Evolutionary conservation across 2,888 invertebrate genomes (phyloP), one percentile per base, ranked within the genome.

Genomic region (Willowsia nigromaculata): DNA sequence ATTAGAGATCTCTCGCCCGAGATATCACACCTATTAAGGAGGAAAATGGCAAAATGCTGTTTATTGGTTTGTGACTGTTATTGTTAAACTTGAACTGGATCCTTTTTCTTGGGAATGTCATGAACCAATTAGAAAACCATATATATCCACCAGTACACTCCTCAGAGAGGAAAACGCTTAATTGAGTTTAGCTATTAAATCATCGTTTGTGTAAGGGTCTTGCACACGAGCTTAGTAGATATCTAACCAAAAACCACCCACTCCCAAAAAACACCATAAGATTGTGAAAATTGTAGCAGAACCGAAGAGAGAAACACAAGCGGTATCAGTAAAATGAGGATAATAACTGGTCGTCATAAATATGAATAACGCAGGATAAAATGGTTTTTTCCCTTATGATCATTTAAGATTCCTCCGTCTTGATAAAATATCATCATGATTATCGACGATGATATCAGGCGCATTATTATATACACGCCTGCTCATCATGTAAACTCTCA

Each of bases 131-230:
- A 85, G 62, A 68, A 25, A 37, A 37, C 59, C 59, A 59, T 59
- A 59, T 25, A 30, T 68, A 27, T 68, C 68, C 22, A 33, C 22
- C 22, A 47, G 27, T 22, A 40, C 1, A 11, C 40, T 47, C 43
- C 25, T 76, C 27, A 47, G 27, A 6, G 27, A 40, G 25, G 68
- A 68, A 68, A 68, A 50, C 11, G 7, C 78, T 30, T 85, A 85
- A 85, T 85, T 85, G 85, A 78, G 85, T 80, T 78, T 30, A 30
- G 65, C 78, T 62, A 71, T 62, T 85, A 85, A 85, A 85, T 85
- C 85, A 85, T 85, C 85, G 43, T 85, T 59, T 59, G 59, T 25
- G 25, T 9, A 27, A 13, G 59, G 1, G 50, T 27, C 59, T 59
- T 59, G 22, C 13, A 27, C 1, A 71, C 43, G 22, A 40, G n/a